Evolutionary conservation across 2,113 vertebrate genomes (phyloP).

Genomic region (Lepus timidus): DNA sequence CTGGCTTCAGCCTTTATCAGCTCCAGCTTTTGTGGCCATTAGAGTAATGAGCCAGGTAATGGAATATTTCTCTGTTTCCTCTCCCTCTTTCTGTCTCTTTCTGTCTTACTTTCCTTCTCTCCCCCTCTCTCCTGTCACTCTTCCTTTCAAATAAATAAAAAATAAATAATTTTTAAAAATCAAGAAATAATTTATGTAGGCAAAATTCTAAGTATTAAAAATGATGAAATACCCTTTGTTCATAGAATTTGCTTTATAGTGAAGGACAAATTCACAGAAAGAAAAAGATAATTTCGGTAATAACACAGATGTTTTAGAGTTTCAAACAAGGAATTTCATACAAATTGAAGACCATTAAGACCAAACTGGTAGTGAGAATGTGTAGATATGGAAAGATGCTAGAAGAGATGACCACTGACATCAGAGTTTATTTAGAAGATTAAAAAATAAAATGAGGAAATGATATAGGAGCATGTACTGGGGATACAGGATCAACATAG

Average conservation of each 20-base stretch:
- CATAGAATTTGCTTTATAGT: not conserved
- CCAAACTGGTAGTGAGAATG: not conserved
- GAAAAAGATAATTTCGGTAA: not conserved
- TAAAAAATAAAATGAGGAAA: not conserved
- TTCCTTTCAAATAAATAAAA: no score
- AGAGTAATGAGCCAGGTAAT: no score
- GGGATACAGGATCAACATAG: fast-evolving
- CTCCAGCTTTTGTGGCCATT: no score
- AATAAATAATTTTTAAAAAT: no score
- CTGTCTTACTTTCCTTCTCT: no score
- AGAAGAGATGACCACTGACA: not conserved
- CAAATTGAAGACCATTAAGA: not conserved
- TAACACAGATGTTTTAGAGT: not conserved
- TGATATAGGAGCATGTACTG: not conserved
- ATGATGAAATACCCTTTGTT: not conserved
- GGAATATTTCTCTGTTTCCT: no score
- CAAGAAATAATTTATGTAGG: not conserved
- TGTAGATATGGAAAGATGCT: not conserved
- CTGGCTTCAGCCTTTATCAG: no score
- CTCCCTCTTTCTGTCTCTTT: no score
- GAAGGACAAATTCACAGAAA: not conserved
- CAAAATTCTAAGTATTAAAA: not conserved
- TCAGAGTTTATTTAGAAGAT: not conserved
- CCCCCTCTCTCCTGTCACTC: no score
- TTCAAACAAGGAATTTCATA: not conserved